Evolutionary conservation across 2,888 invertebrate species (phyloP).

Genomic region (Erebia ligea): DNA sequence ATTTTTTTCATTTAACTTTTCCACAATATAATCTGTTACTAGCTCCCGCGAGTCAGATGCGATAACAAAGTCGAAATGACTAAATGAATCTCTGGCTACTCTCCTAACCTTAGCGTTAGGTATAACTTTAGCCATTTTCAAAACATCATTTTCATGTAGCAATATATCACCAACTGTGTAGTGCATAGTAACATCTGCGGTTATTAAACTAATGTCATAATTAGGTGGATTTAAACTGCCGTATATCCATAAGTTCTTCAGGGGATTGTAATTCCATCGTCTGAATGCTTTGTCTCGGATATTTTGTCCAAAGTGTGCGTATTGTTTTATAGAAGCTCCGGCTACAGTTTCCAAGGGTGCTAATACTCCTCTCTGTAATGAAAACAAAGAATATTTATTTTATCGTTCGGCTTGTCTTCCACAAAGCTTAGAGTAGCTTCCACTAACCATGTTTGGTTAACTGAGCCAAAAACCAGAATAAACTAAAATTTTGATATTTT

Average conservation of each 20-base stretch:
- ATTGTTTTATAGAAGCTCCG: constrained; percentile 46
- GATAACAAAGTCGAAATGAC: constrained; percentile 43
- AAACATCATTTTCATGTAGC: constrained; percentile 43
- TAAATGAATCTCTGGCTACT: constrained; percentile 43
- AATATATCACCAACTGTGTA: constrained; percentile 44
- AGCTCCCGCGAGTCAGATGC: constrained; percentile 41
- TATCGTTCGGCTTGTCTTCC: background rate
- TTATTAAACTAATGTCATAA: constrained; percentile 44
- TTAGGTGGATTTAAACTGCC: constrained; percentile 37
- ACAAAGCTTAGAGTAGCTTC: no score
- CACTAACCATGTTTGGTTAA: no score
- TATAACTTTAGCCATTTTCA: constrained; percentile 44
- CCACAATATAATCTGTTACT: constrained; percentile 44
- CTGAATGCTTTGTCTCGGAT: constrained; percentile 44
- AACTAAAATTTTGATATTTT: background rate
- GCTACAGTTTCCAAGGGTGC: constrained; percentile 32
- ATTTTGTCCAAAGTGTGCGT: constrained; percentile 50
- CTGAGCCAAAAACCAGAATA: background rate
- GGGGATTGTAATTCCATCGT: constrained; percentile 44
- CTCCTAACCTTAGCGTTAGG: constrained; percentile 39
- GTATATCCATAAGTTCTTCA: constrained; percentile 41
- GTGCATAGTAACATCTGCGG: constrained; percentile 42
- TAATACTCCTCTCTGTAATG: constrained; percentile 43
- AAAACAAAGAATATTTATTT: background rate
- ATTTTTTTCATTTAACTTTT: constrained; percentile 36